Evolutionary conservation across 1,140 invertebrate species (phyloP), one percentile per base, ranked within the genome.

Genomic region (Apis florea): DNA sequence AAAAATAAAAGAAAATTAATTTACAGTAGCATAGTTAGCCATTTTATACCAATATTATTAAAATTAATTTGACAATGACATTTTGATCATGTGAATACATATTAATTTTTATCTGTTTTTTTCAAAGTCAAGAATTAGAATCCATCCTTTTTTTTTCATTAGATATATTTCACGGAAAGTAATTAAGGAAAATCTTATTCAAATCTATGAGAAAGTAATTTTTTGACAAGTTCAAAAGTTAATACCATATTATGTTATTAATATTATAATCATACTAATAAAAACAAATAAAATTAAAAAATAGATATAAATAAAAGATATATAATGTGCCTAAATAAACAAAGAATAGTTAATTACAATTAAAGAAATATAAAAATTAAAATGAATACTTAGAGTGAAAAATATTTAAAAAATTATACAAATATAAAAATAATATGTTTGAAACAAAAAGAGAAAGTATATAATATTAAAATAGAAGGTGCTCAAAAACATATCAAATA

Each of bases 371-470:
- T 21, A 56, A 8, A 40, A 10, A 9, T 51, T 11, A 51, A 56
- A 77, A 8, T 0, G 3, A 26, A 17, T 8, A 12, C 9, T 70
- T 61, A 78, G 54, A 72, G 21, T 75, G 59, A 49, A 17, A n/a
- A 15, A 63, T 71, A 79, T 17, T 24, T 15, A 79, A 53, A 72
- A 63, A 49, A 71, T 58, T 64, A 61, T 61, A 21, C 21, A 47
- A 40, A 63, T 31, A 47, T 53, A 2, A 47, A 66, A 40, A 58
- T 40, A 26, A 4, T 64, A 69, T 72, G 68, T 73, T 73, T 59
- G 26, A 21, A 75, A 15, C 3, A 64, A 26, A 51, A 5, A 66
- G 10, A 71, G 47, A 56, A 58, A 67, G 1, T 68, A 71, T 54
- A 70, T 61, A 61, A n/a, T 17, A 75, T 63, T 8, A 31, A 63